Evolutionary conservation across 2,113 vertebrate genomes (phyloP), one percentile per base, ranked within the genome.

Genomic region (Apteryx owenii): DNA sequence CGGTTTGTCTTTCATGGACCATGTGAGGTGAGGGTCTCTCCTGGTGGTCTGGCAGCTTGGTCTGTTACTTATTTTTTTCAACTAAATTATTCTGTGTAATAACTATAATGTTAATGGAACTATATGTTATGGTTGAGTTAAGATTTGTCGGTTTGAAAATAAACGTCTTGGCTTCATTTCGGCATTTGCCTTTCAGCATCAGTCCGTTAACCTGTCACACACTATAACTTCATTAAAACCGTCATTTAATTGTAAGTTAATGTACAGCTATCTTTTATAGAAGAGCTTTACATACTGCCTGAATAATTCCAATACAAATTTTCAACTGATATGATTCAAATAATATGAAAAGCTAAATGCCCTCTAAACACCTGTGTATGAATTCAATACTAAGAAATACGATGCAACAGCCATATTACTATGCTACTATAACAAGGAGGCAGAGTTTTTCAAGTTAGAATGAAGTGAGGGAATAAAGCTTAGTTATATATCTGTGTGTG

Each of bases 101-200:
- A 97, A 97, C 87, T 95, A 65, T 97, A 97, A 96, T 97, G 97
- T 93, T 98, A 98, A 98, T 98, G 95, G 95, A 96, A 97, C 94
- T 96, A 93, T 97, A 85, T 62, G 97, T 96, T 98, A 95, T 97
- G 98, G 94, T 94, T 97, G 91, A 89, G 98, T 98, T 98, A 97
- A 96, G 97, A 91, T 95, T 98, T 98, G 98, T 98, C 97, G 97
- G 93, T 97, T 97, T 80, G 93, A 98, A 98, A 98, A 98, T 97
- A 98, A 98, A 98, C 65, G 80, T 96, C 98, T 90, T 94, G 94
- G 60, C 91, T 98, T 97, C 97, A 90, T 98, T 97, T 98, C 40
- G 93, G 89, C 97, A 96, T 97, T 98, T 98, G 96, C 97, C 98
- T 98, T 97, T 97, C 92, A 94, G 96, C 96, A 72, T 83, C 96